Base-by-base conservation (phyloP, 1,140 invertebrate species). In the Bombus vancouverensis region DNA sequence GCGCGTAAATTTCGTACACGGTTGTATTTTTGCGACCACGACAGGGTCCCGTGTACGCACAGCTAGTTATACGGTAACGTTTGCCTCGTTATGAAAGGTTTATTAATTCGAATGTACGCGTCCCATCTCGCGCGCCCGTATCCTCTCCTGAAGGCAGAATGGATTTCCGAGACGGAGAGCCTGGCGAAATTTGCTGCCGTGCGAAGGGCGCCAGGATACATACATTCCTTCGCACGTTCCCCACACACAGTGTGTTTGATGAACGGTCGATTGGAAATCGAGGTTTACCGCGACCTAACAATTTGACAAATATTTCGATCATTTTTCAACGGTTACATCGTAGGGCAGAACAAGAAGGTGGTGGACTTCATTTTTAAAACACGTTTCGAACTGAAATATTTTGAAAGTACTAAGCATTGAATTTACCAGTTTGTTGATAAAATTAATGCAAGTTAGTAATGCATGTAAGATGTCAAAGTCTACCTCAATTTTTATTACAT, bases 41-140 rank as follows among this genome's bases (percentile, higher is more conserved):
- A 75, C 81, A 32, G 81, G 73, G 44, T n/a, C 32, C 59, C 81
- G 42, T 77, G 81, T 77, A 77, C 59, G 10, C n/a, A 44, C 12
- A 3, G 62, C 81, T 39, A 77, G 81, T 83, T 77, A 76, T 76
- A 77, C 81, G 81, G 81, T 68, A 83, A 77, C 81, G 81, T 83
- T 83, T 74, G 34, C 73, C 44, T 47, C 73, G 74, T 83, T 83
- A 83, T 83, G 81, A 83, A 83, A 83, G 81, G 81, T 83, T 83
- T 83, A 83, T 83, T 83, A 83, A 83, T 83, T 77, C 81, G 81
- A 47, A 32, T 32, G 18, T 65, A 74, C 39, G 53, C 53, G 74
- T 65, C 28, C 25, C 28, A 3, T 39, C 75, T 2, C 34, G 28
- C 34, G 22, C 13, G 39, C 75, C 9, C 25, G 37, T 62, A n/a